phyloP scores from a whole-genome alignment of 2,797 vertebrate genomes.

The Schizothorax lantsangensis region DNA sequence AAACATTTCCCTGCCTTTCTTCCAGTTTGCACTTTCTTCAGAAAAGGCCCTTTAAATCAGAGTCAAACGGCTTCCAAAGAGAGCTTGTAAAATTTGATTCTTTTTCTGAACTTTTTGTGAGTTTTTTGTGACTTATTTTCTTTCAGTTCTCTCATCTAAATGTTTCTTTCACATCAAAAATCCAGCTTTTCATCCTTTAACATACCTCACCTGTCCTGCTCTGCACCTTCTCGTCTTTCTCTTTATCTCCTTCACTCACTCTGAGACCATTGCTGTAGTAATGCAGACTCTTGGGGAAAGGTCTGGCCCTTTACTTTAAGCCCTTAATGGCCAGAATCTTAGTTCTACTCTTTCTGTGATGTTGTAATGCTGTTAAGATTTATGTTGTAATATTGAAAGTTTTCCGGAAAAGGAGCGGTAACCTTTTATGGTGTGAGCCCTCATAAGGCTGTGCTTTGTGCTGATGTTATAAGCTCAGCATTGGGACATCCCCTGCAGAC shows the following conservation, averaged over 20 bases:
- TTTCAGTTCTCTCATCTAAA: conserved; percentile 6
- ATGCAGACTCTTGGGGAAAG: conserved; percentile 53
- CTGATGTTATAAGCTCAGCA: conserved; percentile 39
- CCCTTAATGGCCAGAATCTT: conserved; percentile 75
- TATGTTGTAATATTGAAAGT: conserved; percentile 61
- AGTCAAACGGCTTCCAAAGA: conserved; percentile 31
- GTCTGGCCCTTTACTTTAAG: conserved; percentile 61
- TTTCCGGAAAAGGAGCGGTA: conserved; percentile 71
- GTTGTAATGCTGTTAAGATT: conserved; percentile 64
- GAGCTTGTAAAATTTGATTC: conserved; percentile 22
- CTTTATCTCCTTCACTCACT: conserved; percentile 38
- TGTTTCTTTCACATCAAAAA: not conserved
- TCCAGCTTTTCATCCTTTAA: conserved; percentile 3
- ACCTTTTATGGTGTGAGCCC: conserved; percentile 51
- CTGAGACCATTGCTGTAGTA: conserved; percentile 56
- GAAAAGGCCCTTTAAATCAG: conserved; percentile 38
- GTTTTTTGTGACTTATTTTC: conserved; percentile 1
- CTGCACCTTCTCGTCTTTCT: not conserved
- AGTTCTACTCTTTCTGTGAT: conserved; percentile 33
- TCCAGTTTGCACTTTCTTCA: not conserved
- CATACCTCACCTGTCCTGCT: conserved; percentile 17
- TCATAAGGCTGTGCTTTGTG: not conserved
- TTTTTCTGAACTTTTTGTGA: conserved; percentile 3
- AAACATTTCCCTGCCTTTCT: conserved; percentile 13
- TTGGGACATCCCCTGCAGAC: conserved; percentile 23